Percentiles rank a stretch among this genome's conserved stretches.
Evolutionary conservation across 2,888 invertebrate species (phyloP).

Genomic region (Stratiomys singularior): DNA sequence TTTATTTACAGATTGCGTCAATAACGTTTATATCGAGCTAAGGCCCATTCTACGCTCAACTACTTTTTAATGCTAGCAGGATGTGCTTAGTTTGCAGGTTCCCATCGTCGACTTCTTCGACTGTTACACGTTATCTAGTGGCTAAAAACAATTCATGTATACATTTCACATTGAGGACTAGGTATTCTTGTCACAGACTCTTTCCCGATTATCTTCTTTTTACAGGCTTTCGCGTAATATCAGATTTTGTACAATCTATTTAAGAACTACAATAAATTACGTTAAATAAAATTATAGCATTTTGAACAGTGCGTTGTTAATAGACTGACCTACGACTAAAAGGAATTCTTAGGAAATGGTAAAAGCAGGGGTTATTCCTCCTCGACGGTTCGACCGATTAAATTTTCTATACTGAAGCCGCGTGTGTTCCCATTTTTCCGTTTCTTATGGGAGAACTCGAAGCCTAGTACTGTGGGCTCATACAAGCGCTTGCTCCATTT

Average conservation of each 20-base stretch:
- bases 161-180: slow-evolving; percentile 46
- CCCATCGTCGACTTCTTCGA: not conserved
- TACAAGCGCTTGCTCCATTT: slow-evolving; percentile 51
- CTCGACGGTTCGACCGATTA: slow-evolving; percentile 62
- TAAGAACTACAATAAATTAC: slow-evolving; percentile 28
- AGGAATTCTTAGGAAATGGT: slow-evolving; percentile 2
- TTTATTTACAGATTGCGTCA: slow-evolving; percentile 27
- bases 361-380: slow-evolving; percentile 50
- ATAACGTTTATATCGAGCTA: slow-evolving; percentile 15
- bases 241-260: slow-evolving; percentile 26
- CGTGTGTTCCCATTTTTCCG: slow-evolving; percentile 61
- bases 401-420: slow-evolving; percentile 65
- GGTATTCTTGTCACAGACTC: slow-evolving; percentile 33
- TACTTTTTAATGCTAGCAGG: not conserved
- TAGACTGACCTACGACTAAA: slow-evolving; percentile 5
- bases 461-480: slow-evolving; percentile 56
- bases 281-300: slow-evolving; percentile 8
- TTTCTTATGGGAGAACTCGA: slow-evolving; percentile 59
- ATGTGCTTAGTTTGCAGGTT: not conserved
- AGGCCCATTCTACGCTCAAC: slow-evolving; percentile 17
- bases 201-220: slow-evolving; percentile 13
- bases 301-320: not conserved
- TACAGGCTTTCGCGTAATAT: not conserved
- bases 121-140: slow-evolving; percentile 28
- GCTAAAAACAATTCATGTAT: slow-evolving; percentile 28